Evolutionary conservation across 2,797 vertebrate species (phyloP).

Genomic region (Hydrocynus forskahlii): DNA sequence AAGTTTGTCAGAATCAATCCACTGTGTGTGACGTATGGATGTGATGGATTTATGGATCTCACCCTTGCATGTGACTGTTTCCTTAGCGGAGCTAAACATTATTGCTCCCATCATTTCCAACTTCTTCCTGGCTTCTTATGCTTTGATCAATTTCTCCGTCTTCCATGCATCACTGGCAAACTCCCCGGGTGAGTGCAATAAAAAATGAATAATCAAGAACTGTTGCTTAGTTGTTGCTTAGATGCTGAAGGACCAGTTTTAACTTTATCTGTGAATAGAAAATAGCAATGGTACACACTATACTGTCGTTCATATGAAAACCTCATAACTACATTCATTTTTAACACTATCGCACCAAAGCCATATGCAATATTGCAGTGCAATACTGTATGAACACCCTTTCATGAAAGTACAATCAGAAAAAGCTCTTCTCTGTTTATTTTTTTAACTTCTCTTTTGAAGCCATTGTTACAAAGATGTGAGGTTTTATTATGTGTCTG

Average conservation of each 20-base stretch:
- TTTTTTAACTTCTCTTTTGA: no score
- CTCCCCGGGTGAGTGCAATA: slow-evolving; percentile 86
- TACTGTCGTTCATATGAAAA: no score
- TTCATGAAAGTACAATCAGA: not conserved
- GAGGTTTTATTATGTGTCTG: no score
- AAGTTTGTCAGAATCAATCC: slow-evolving; percentile 54
- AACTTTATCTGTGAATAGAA: not conserved
- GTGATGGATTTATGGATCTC: not conserved
- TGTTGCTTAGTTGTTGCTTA: not conserved
- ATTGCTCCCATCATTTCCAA: slow-evolving; percentile 98
- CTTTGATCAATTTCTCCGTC: slow-evolving; percentile 97
- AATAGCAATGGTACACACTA: not conserved
- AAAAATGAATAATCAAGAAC: not conserved
- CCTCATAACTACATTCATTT: no score
- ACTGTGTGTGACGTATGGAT: not conserved
- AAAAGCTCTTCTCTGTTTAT: not conserved
- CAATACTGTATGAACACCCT: not conserved
- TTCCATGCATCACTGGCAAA: slow-evolving; percentile 96
- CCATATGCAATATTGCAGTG: no score
- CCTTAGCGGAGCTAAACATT: slow-evolving; percentile 88
- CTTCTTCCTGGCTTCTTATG: slow-evolving; percentile 97
- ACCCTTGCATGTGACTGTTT: slow-evolving; percentile 5
- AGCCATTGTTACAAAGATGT: no score
- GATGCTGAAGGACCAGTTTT: not conserved
- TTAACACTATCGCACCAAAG: no score